phyloP scores from a whole-genome alignment of 2,797 vertebrate genomes.

The Rhabdophis nuchalis region DNA sequence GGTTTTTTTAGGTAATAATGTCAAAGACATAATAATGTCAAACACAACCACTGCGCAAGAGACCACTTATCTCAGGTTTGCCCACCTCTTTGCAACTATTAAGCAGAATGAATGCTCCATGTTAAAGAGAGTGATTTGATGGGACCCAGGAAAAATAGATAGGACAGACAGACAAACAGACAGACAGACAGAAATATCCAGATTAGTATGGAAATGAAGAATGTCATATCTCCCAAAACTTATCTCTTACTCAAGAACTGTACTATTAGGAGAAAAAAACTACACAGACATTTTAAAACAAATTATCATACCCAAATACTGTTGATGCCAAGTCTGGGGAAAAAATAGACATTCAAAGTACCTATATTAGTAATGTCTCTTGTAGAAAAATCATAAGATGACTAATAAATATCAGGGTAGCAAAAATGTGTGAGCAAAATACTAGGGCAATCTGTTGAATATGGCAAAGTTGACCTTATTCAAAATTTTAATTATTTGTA shows the following conservation, averaged over 20 bases:
- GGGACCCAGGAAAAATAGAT: neutral
- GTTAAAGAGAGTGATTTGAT: neutral
- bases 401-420: neutral
- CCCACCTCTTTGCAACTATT: neutral
- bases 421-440: neutral
- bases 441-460: neutral
- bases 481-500: neutral
- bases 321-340: neutral
- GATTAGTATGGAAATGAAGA: neutral
- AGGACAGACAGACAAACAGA: neutral
- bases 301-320: neutral
- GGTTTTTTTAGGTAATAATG: neutral
- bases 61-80: neutral
- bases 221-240: neutral
- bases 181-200: neutral
- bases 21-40: neutral
- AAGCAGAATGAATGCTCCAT: neutral
- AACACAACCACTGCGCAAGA: neutral
- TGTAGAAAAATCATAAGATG: neutral
- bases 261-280: neutral
- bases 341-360: neutral
- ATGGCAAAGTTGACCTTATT: neutral
- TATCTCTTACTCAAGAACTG: neutral
- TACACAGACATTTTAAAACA: neutral
- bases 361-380: neutral